Base-by-base conservation (phyloP, 64 coral and sea anemone genomes). In the Actinia tenebrosa region DNA sequence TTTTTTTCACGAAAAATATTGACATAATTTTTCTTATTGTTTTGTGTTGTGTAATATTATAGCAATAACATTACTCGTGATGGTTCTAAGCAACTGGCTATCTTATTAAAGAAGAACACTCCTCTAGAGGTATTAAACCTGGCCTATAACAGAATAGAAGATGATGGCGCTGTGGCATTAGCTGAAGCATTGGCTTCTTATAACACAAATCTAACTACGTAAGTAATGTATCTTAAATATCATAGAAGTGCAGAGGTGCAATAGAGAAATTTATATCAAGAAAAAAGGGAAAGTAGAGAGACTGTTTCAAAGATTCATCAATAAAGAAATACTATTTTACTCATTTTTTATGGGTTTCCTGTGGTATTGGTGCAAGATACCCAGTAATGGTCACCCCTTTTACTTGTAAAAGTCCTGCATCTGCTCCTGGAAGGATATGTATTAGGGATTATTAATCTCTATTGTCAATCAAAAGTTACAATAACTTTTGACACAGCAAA, bases 31-130 rank as follows among this genome's bases (percentile, higher is more conserved):
- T 30, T 75, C 11, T 75, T 30, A 27, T 30, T 14, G 10, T 23
- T 23, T 22, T 75, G 23, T 75, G n/a, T 5, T 30, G 23, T 42
- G 15, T 14, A 44, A 0, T 4, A 22, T 80, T 52, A 4, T 68
- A 99, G 97, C 26, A 99, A 99, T 85, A 91, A 88, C 46, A 94
- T 99, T 7, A 92, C 97, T 60, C 91, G 88, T 44, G 97, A 99
- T 94, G 97, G 97, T 16, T 93, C 97, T 11, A 84, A 92, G 44
- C 88, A 92, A 10, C 59, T 99, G 68, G 88, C 93, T 5, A 86
- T 86, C 60, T 64, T 99, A 50, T 84, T 99, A 56, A 95, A 91
- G 55, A 85, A 30, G 10, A 95, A 95, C 79, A 93, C 97, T 19
- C 82, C 91, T 43, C 82, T 99, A 53, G 88, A 99, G 53, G 79